Base-by-base conservation (phyloP, 2,113 vertebrate species). In the Nyctibius bracteatus region DNA sequence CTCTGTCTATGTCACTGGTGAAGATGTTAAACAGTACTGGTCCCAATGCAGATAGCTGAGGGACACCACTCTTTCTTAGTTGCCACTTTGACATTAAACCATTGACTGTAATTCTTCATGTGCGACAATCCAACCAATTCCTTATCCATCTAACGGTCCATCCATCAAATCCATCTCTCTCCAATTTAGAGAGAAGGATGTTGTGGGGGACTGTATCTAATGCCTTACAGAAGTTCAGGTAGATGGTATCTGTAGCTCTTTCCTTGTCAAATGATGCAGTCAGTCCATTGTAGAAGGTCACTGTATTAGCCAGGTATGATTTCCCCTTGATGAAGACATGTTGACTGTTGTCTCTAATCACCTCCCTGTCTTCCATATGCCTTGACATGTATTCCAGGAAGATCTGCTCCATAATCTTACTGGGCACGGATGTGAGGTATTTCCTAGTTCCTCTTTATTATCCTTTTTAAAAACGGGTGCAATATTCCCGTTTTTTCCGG, bases 41-140 rank as follows among this genome's bases (percentile, higher is more conserved):
- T 59, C 20, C 17, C 31, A 33, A 4, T 21, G 31, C 0, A 1
- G 62, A 25, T 37, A 9, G 6, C 2, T 51, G 37, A 43, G 31
- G 19, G 30, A 63, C 30, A 52, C 7, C 8, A 55, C 14, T 39
- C 5, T 0, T 35, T 47, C 25, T n/a, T 37, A 8, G 6, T 81
- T 68, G 86, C 43, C 19, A 2, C 33, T 31, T 58, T 14, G 21
- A 35, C 6, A 17, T 35, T 61, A 20, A 6, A 8, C 9, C 37
- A 28, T 10, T 24, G 28, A 33, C 22, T 3, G 1, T 21, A 58
- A 47, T 18, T 28, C 7, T 68, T 70, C 24, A 28, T 12, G 46
- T 9, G 10, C 4, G 6, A 7, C 7, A 19, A 28, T 63, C 27
- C 43, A 58, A 24, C 12, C 28, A 46, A 57, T 31, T 80, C 31